These are phyloP conservation scores for Malaclemys terrapin DNA, from an alignment of 2,113 vertebrate species.

Conservation along the genomic window DNA sequence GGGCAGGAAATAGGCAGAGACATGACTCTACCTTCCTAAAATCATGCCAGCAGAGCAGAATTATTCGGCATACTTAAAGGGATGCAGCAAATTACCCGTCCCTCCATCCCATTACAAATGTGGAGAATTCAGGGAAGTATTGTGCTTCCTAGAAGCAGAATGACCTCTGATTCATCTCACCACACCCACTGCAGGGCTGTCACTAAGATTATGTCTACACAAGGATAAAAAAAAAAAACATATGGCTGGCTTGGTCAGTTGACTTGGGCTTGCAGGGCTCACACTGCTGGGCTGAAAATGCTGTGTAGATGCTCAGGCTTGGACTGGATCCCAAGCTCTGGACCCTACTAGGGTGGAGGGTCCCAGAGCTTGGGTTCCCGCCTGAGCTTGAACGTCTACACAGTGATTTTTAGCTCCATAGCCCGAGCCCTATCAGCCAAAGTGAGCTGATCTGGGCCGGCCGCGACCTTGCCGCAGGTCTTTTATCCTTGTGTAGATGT, in stretches of 20 bases:
- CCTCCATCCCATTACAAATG: neutral
- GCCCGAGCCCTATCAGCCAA: neutral
- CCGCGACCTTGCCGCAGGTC: neutral
- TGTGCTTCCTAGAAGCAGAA: neutral
- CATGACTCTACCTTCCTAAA: neutral
- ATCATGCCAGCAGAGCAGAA: neutral
- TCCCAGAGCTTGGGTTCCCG: neutral
- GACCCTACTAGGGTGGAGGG: neutral
- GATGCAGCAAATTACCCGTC: neutral
- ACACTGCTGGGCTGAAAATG: neutral
- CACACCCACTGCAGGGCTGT: neutral
- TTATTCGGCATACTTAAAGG: neutral
- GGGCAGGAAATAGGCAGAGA: neutral
- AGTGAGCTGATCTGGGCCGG: neutral
- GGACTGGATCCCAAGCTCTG: neutral
- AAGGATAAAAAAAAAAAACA: neutral
- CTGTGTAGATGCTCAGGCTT: neutral
- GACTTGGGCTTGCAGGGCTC: neutral
- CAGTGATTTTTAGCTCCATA: neutral
- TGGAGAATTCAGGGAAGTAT: neutral
- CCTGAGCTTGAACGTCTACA: neutral
- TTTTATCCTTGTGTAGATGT: neutral
- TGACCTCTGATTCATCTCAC: neutral
- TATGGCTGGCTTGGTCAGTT: neutral
- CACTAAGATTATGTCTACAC: neutral